Base-by-base conservation (phyloP, 1,140 invertebrate species). In the Diploscapter pachys region DNA sequence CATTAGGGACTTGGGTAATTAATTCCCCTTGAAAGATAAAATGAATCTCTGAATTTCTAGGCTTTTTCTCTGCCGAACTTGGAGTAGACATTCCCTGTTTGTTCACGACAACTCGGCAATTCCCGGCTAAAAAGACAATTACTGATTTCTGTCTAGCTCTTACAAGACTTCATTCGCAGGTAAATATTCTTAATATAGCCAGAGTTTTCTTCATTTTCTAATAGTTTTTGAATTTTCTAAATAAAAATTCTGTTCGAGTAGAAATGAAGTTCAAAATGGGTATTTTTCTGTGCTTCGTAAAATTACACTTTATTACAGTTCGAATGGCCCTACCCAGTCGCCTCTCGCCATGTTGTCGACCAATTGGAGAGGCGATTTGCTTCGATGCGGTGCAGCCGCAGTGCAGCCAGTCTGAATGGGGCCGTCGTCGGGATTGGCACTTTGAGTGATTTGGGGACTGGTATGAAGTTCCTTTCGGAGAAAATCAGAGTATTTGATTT, bases 291-390 rank as follows among this genome's bases (percentile, higher is more conserved):
- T 31, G 31, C 31, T 31, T 31, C 31, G 31, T 31, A 31, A 31
- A 31, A 31, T 31, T 70, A 4, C 68, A 70, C 9, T 52, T 59
- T 55, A 31, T 31, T 31, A 31, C 83, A 84, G 73, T 84, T 84
- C 59, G 65, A 65, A 8, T 84, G 82, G 82, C 82, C 82, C 8
- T 84, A 85, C 72, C 82, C 82, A n/a, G 72, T 84, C 5, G 61
- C 71, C 56, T 63, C 73, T 11, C 61, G 67, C 55, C 59, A 77
- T n/a, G 72, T 76, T 51, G 75, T 76, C 0, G 72, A 76, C 51
- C 75, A 76, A 53, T 56, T 76, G 11, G 75, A 71, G 13, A 76
- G 72, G 64, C 71, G 63, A 49, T 73, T 76, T 2, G 75, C 62
- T 11, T 63, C 59, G 31, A 76, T 76, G n/a, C 3, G 57, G 11